These are phyloP conservation scores for Zaprionus inermis DNA, from an alignment of 1,140 invertebrate species.

Conservation along the genomic window DNA sequence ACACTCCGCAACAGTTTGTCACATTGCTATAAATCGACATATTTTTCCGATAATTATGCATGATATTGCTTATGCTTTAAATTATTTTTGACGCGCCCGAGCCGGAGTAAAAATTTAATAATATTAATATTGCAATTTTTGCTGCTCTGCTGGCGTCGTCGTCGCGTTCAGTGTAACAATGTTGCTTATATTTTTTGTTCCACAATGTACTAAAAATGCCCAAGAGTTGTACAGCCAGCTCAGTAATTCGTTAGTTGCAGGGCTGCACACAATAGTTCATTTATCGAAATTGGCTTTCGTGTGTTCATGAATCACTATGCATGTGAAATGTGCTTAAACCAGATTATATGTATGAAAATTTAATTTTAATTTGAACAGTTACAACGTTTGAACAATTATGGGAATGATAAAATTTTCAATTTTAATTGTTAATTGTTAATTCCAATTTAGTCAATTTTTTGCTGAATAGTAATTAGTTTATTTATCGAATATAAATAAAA, in stretches of 20 bases:
- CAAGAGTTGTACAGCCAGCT: slow-evolving; percentile 34
- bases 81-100: slow-evolving; percentile 20
- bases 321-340: not conserved
- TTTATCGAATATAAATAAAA: not conserved
- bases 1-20: slow-evolving; percentile 34
- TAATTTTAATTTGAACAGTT: not conserved
- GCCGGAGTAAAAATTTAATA: slow-evolving; percentile 30
- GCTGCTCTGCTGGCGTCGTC: slow-evolving; percentile 73
- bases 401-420: too few relatives aligned
- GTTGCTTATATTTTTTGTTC: slow-evolving; percentile 8
- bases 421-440: not conserved
- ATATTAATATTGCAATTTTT: slow-evolving; percentile 73
- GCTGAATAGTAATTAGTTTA: not conserved
- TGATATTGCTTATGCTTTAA: slow-evolving; percentile 12
- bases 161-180: slow-evolving; percentile 54
- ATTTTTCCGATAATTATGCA: slow-evolving; percentile 16
- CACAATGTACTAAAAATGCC: slow-evolving; percentile 31
- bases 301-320: not conserved
- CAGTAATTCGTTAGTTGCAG: slow-evolving; percentile 12
- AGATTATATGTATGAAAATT: not conserved
- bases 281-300: not conserved
- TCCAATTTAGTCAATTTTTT: not conserved
- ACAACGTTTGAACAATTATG: too few relatives aligned
- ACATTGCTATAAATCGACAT: slow-evolving; percentile 28
- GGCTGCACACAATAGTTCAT: slow-evolving; percentile 15